A percentile compares a stretch with the other conserved stretches of the same genome.
phyloP scores from a whole-genome alignment of 2,888 invertebrate species.

The Yponomeuta plumbellus region DNA sequence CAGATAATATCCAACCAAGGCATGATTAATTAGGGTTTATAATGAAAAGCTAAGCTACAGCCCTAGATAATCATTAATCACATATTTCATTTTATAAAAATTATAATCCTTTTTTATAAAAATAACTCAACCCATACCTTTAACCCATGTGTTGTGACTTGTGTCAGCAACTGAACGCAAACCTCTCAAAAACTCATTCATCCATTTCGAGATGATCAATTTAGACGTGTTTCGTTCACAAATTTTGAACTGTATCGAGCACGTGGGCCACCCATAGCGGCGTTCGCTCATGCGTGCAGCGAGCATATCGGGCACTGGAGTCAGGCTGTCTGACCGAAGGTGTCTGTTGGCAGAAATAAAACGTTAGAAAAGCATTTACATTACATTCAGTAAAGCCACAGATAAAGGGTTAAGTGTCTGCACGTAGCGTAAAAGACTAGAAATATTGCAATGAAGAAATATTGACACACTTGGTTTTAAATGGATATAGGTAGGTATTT shows the following conservation, averaged over 20 bases:
- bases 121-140: neutral
- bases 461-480: too few species aligned
- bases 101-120: too few species aligned
- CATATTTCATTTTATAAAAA: too few species aligned
- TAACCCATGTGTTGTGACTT: constrained; percentile 5
- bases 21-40: too few species aligned
- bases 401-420: neutral
- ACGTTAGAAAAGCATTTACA: neutral
- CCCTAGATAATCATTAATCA: too few species aligned
- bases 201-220: constrained; percentile 6
- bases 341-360: constrained; percentile 1
- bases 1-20: too few species aligned
- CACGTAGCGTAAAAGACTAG: neutral
- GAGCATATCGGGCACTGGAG: constrained; percentile 11
- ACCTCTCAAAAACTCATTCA: neutral
- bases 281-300: neutral
- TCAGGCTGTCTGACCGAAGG: constrained; percentile 15
- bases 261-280: constrained; percentile 17
- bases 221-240: constrained; percentile 1
- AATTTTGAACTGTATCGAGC: neutral
- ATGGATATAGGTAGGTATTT: too few species aligned
- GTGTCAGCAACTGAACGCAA: neutral
- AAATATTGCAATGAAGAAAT: too few species aligned
- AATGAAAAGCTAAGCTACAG: too few species aligned
- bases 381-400: neutral